Evolutionary conservation across 2,888 invertebrate species (phyloP).

Genomic region (Tenthredo livida): DNA sequence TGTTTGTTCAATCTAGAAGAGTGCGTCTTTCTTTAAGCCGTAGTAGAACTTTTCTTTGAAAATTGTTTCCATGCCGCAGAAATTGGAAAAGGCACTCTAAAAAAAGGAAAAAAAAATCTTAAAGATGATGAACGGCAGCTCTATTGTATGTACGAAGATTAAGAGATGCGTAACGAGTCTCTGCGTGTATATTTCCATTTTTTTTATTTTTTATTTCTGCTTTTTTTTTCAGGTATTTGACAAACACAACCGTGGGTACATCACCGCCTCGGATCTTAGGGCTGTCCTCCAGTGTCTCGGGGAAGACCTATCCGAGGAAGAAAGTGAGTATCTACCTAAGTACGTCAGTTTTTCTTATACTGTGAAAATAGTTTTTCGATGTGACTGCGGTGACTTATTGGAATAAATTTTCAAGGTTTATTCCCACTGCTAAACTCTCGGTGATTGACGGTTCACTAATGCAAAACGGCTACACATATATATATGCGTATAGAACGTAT

Average conservation of each 20-base stretch:
- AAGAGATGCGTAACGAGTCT: not conserved
- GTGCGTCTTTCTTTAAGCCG: not conserved
- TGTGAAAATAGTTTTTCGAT: not conserved
- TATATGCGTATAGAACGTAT: not conserved
- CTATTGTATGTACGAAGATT: not conserved
- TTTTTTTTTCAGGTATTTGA: slow-evolving; percentile 83
- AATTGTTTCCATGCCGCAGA: not conserved
- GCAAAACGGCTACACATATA: not conserved
- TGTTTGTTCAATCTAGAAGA: slow-evolving; percentile 3
- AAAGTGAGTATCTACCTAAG: slow-evolving; percentile 83
- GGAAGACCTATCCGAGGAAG: slow-evolving; percentile 93
- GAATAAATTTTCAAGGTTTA: not conserved
- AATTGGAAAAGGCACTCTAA: not conserved
- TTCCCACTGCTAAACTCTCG: not conserved
- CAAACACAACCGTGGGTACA: slow-evolving; percentile 95
- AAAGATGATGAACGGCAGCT: not conserved
- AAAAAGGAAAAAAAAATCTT: not conserved
- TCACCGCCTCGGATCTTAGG: slow-evolving; percentile 92
- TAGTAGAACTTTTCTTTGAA: not conserved
- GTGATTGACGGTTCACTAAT: slow-evolving; percentile 25
- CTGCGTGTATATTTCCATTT: not conserved
- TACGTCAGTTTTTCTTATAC: no score
- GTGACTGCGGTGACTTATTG: not conserved
- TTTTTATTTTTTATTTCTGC: no score
- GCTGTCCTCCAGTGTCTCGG: slow-evolving; percentile 94